phyloP scores from a whole-genome alignment of 1,140 invertebrate species.

The Vollenhovia emeryi region DNA sequence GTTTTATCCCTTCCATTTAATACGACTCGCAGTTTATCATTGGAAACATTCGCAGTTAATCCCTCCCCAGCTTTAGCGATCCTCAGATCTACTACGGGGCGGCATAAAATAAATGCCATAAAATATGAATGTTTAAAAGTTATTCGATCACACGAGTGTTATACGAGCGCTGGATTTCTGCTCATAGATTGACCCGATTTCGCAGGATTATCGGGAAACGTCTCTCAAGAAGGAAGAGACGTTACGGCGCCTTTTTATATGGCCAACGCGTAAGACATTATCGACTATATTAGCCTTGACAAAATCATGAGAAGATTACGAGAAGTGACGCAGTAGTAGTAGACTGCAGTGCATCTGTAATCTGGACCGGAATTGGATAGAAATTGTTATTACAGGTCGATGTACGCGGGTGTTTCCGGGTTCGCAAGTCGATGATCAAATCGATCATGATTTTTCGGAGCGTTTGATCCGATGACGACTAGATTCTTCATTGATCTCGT shows the following conservation, averaged over 20 bases:
- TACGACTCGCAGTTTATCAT: background rate
- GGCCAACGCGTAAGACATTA: background rate
- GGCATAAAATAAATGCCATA: background rate
- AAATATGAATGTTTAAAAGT: background rate
- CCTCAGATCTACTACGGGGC: background rate
- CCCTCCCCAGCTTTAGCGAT: background rate
- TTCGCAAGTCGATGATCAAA: too few species aligned
- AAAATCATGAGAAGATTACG: constrained; percentile 6
- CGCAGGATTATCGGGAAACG: constrained; percentile 4
- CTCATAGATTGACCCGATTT: constrained; percentile 30
- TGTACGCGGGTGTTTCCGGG: too few species aligned
- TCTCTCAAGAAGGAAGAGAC: constrained; percentile 22
- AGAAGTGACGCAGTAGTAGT: too few species aligned
- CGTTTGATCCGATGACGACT: too few species aligned
- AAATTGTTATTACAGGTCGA: background rate
- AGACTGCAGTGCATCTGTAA: background rate
- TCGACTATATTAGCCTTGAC: background rate
- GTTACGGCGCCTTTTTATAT: constrained; percentile 1
- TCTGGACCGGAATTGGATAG: too few species aligned
- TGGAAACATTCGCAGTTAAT: background rate
- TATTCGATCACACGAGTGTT: background rate
- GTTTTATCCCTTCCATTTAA: background rate
- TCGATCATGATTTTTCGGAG: too few species aligned
- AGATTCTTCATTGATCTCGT: too few species aligned
- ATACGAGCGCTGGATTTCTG: background rate